Percentiles rank a stretch among this genome's conserved stretches.
These are phyloP conservation scores for Eueides isabella DNA, from an alignment of 1,140 invertebrate genomes.

Conservation along the genomic window DNA sequence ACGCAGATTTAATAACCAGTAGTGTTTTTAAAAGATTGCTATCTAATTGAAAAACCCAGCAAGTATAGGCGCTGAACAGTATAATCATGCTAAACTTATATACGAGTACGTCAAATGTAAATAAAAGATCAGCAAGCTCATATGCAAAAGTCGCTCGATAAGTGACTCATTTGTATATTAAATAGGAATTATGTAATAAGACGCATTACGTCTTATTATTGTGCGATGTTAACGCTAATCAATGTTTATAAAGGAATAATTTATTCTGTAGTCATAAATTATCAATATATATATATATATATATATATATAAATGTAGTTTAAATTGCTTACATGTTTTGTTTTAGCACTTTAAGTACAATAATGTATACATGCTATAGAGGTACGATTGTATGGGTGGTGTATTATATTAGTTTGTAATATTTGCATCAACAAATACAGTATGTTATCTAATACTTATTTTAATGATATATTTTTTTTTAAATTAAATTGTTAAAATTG, in stretches of 20 bases:
- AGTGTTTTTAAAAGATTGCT: neutral
- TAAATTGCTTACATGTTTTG: no score
- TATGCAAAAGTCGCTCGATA: constrained; percentile 18
- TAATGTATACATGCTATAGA: no score
- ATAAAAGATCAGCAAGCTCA: constrained; percentile 3
- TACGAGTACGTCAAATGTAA: constrained; percentile 4
- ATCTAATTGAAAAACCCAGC: constrained; percentile 11
- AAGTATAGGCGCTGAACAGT: constrained; percentile 12
- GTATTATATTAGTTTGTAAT: no score
- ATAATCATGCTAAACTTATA: constrained; percentile 17
- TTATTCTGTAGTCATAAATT: neutral
- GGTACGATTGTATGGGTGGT: no score
- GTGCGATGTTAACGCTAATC: neutral
- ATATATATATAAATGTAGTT: no score
- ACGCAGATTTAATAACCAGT: neutral
- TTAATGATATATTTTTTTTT: no score
- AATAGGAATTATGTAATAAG: constrained; percentile 2
- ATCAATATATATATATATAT: no score
- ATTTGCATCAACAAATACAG: no score
- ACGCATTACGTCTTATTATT: neutral
- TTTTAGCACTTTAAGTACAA: no score
- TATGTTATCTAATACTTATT: no score
- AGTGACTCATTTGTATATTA: constrained; percentile 15
- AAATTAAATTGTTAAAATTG: no score
- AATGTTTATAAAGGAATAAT: neutral